Evolutionary conservation across 2,113 vertebrate species (phyloP).

Genomic region (Xiphophorus maculatus): DNA sequence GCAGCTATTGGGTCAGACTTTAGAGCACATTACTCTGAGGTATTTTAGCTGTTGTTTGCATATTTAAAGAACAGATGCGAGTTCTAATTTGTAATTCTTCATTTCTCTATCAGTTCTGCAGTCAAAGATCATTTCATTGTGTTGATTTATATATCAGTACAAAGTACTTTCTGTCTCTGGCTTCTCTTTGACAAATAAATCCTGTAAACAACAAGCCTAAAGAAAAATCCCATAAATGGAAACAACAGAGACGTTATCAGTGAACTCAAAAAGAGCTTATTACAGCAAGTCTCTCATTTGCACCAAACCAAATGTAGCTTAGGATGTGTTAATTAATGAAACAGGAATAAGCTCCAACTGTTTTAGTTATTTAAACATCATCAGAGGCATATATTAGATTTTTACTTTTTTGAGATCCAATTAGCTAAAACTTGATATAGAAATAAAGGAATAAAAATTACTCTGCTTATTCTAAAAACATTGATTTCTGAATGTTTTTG

Average conservation of each 20-base stretch:
- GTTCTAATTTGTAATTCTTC: neutral
- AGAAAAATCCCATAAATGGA: constrained; percentile 44
- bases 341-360: constrained; percentile 1
- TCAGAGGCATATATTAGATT: neutral
- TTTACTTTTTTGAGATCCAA: neutral
- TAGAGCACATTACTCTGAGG: neutral
- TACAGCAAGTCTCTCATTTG: constrained; percentile 39
- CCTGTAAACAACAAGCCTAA: constrained; percentile 35
- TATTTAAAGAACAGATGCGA: neutral
- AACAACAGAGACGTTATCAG: constrained; percentile 34
- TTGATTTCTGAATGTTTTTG: neutral
- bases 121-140: constrained; percentile 8
- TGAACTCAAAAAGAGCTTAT: constrained; percentile 41
- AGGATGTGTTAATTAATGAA: constrained; percentile 39
- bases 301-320: constrained; percentile 39
- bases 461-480: neutral
- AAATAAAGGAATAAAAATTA: neutral
- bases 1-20: constrained; percentile 7
- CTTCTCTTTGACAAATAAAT: constrained; percentile 49
- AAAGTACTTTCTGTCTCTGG: constrained; percentile 21
- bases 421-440: neutral
- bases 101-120: constrained; percentile 6
- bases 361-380: neutral
- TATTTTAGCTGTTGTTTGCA: neutral
- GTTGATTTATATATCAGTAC: constrained; percentile 22